A percentile compares a stretch with the other conserved stretches of the same genome.
phyloP scores from a whole-genome alignment of 2,888 invertebrate genomes.

The Erannis defoliaria region DNA sequence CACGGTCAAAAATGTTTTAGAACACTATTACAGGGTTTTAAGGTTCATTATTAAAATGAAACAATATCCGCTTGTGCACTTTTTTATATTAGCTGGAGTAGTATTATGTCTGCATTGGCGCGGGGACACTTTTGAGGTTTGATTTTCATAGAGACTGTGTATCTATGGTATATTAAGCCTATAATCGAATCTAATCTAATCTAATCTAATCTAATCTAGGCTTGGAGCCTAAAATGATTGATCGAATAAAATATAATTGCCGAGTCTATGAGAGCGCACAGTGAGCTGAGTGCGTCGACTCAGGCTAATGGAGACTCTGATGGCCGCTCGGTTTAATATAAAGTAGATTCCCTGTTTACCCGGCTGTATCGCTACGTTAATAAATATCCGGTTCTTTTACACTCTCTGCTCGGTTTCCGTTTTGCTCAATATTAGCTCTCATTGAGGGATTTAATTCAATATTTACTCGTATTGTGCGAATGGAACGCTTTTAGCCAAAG shows the following conservation, averaged over 20 bases:
- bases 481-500: slow-evolving; percentile 49
- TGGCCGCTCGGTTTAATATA: slow-evolving; percentile 77
- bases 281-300: slow-evolving; percentile 38
- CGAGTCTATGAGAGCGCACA: slow-evolving; percentile 30
- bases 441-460: slow-evolving; percentile 56
- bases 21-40: no score
- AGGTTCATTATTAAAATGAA: no score
- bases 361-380: slow-evolving; percentile 74
- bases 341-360: slow-evolving; percentile 76
- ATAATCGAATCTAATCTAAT: no score
- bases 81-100: no score
- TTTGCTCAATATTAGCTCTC: slow-evolving; percentile 69
- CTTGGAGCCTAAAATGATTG: no score
- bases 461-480: slow-evolving; percentile 64
- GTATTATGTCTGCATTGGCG: no score
- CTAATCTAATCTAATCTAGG: no score
- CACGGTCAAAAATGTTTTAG: no score
- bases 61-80: no score
- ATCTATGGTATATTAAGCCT: no score
- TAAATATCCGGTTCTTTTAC: slow-evolving; percentile 72
- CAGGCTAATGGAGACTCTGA: slow-evolving; percentile 68
- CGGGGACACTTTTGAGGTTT: no score
- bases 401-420: slow-evolving; percentile 59
- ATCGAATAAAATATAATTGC: slow-evolving; percentile 36
- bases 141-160: no score